Percentiles rank a stretch among this genome's conserved stretches.
These are phyloP conservation scores for Heliconius hortense DNA, from an alignment of 2,888 invertebrate species.

Conservation along the genomic window DNA sequence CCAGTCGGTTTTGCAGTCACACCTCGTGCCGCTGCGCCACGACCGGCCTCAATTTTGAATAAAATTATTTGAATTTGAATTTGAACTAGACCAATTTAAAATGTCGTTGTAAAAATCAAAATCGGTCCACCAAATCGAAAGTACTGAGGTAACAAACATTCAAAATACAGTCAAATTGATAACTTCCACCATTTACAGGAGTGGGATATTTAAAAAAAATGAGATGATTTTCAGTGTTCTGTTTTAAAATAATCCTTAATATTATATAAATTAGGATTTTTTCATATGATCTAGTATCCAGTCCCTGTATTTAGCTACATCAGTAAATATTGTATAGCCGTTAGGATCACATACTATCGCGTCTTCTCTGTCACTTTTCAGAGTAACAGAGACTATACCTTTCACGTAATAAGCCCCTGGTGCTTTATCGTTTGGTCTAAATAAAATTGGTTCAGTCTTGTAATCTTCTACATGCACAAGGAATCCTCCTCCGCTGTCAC, in stretches of 20 bases:
- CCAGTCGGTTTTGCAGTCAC: too few species aligned
- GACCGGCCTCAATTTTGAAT: too few species aligned
- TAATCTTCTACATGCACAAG: slow-evolving; percentile 56
- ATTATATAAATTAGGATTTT: not conserved
- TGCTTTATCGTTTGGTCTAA: slow-evolving; percentile 36
- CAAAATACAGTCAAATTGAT: too few species aligned
- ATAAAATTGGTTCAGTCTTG: slow-evolving; percentile 33
- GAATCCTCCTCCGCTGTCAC: slow-evolving; percentile 77
- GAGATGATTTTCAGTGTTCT: too few species aligned
- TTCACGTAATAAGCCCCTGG: slow-evolving; percentile 53
- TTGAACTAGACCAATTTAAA: too few species aligned
- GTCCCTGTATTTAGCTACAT: slow-evolving; percentile 54
- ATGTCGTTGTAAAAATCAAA: too few species aligned
- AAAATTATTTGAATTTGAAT: too few species aligned
- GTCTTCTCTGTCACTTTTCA: slow-evolving; percentile 42
- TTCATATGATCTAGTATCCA: slow-evolving; percentile 49
- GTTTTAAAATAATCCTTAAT: not conserved
- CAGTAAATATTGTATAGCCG: slow-evolving; percentile 72
- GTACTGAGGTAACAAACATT: too few species aligned
- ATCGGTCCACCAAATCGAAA: too few species aligned
- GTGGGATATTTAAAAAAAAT: too few species aligned
- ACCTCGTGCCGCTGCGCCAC: too few species aligned
- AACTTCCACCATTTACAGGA: too few species aligned
- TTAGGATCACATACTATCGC: slow-evolving; percentile 62
- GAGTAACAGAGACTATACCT: slow-evolving; percentile 53